Conservation (phyloP, 2,888 invertebrate genomes). For the Luffia ferchaultella region DNA sequence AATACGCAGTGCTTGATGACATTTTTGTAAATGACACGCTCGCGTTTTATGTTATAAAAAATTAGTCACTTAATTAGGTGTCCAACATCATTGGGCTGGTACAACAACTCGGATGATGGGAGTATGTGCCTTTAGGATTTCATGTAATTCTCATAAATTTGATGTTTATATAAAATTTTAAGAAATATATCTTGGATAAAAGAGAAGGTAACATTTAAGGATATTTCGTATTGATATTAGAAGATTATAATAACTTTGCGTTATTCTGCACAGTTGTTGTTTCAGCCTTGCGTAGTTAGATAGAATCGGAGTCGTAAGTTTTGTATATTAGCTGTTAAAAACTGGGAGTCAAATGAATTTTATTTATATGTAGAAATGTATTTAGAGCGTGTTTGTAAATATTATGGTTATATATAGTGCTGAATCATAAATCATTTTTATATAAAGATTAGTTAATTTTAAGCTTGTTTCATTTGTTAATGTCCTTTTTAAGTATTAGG, state of each 20-base stretch:
- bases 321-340: slow-evolving; percentile 50
- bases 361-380: slow-evolving; percentile 63
- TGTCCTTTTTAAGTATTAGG: background rate
- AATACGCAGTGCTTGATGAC: background rate
- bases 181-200: background rate
- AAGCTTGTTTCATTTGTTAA: slow-evolving; percentile 46
- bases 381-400: slow-evolving; percentile 61
- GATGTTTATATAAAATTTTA: background rate
- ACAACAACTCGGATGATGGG: background rate
- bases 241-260: background rate
- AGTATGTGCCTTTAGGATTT: background rate
- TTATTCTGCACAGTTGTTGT: background rate
- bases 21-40: background rate
- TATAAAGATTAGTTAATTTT: slow-evolving; percentile 60
- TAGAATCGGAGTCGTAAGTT: slow-evolving; percentile 16
- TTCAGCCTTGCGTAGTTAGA: background rate
- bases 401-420: slow-evolving; percentile 62
- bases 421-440: slow-evolving; percentile 64
- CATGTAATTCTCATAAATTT: background rate
- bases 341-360: slow-evolving; percentile 62
- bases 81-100: background rate
- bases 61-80: background rate
- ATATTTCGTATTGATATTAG: background rate
- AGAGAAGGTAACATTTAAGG: background rate
- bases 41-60: background rate